Conservation (phyloP, 2,888 invertebrate genomes). For the Cancer borealis region DNA sequence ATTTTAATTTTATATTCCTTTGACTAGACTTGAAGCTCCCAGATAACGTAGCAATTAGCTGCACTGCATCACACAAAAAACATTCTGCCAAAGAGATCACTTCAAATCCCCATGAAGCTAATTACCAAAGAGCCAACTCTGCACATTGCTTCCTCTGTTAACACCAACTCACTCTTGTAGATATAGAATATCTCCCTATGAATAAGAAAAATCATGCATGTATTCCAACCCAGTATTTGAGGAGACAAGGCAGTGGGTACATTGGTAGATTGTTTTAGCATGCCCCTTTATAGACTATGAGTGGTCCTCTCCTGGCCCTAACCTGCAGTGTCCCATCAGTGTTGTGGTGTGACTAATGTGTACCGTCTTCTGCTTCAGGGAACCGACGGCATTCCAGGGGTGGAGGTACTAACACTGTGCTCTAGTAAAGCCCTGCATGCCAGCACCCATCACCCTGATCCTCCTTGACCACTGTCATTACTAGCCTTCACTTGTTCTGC, state of each 20-base stretch:
- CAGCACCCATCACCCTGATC: background rate
- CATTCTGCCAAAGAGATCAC: background rate
- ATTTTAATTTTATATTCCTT: background rate
- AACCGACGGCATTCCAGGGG: constrained; percentile 95
- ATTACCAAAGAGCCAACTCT: background rate
- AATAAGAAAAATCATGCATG: background rate
- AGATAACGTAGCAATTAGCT: background rate
- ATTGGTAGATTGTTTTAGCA: background rate
- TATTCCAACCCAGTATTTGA: background rate
- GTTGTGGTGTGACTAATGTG: constrained; percentile 22
- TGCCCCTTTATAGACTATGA: background rate
- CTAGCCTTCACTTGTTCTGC: constrained; percentile 7
- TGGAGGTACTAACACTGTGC: constrained; percentile 85
- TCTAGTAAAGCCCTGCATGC: constrained; percentile 17
- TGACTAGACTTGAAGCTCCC: background rate
- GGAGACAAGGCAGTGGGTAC: background rate
- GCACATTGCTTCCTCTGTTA: background rate
- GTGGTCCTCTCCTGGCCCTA: background rate
- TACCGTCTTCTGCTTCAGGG: constrained; percentile 85
- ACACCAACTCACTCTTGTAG: background rate
- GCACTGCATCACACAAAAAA: background rate
- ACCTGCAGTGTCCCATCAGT: background rate
- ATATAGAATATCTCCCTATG: background rate
- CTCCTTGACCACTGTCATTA: background rate
- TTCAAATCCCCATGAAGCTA: background rate